Evolutionary conservation across 2,888 invertebrate species (phyloP), one percentile per base, ranked within the genome.

Genomic region (Brachylomia viminalis): DNA sequence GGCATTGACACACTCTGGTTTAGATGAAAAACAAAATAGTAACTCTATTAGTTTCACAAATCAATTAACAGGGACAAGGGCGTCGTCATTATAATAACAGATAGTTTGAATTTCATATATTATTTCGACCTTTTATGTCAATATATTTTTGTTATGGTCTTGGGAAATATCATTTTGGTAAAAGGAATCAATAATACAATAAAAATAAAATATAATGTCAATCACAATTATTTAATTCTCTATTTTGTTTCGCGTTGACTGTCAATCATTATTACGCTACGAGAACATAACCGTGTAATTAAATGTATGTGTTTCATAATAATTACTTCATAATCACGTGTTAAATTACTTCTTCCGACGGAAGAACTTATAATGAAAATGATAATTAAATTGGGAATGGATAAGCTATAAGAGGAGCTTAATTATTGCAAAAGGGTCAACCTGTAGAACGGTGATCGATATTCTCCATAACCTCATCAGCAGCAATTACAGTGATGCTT

Each of bases 1-100:
- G 84, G 17, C 86, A 84, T 75, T 86, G 84, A 83, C 84, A 84
- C 42, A 73, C 65, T 85, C 68, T 58, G 54, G 58, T 45, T 66
- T 23, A 0, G 54, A 30, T 45, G 47, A 30, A 30, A 72, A 71
- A 69, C 64, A 10, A 75, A 47, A 52, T 72, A 56, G 20, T 82
- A 38, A 76, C 47, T 65, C n/a, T 42, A 74, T 74, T n/a, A 70
- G 73, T 81, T 79, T 65, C 62, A 73, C 69, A 45, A 71, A 85
- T 23, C 52, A 56, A 69, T 64, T 68, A 80, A 77, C 65, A 69
- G 17, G 75, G 38, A 70, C 86, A 79, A 86, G 88, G 88, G 54
- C 72, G 69, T 15, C 8, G 10, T n/a, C 11, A 42, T 47, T 33
- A 27, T 17, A 62, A 0, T 27, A 65, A 61, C 6, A 27, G 3